A percentile compares a stretch with the other conserved stretches of the same genome.
Evolutionary conservation across 2,888 invertebrate genomes (phyloP).

Genomic region (Petrolisthes cinctipes): DNA sequence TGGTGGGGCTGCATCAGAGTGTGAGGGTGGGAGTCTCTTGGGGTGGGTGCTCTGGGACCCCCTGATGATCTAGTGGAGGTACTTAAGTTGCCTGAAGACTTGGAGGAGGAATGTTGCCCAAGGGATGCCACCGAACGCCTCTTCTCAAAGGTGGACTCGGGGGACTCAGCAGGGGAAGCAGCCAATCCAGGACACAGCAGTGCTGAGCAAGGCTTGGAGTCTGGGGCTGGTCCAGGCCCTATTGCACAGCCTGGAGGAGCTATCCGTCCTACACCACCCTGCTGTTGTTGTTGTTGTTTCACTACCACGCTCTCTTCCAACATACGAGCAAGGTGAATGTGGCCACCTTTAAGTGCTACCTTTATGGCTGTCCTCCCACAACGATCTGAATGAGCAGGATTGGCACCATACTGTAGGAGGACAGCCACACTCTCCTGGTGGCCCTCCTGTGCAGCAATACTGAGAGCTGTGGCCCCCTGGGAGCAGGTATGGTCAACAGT

Average conservation of each 20-base stretch:
- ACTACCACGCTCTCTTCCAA: conserved; percentile 68
- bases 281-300: conserved; percentile 53
- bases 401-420: conserved; percentile 71
- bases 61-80: conserved; percentile 68
- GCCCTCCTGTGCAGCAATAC: conserved; percentile 96
- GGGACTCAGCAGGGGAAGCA: conserved; percentile 67
- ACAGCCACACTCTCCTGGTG: conserved; percentile 90
- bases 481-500: conserved; percentile 88
- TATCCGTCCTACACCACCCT: conserved; percentile 28
- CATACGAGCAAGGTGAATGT: conserved; percentile 69
- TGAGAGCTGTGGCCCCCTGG: conserved; percentile 88
- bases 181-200: conserved; percentile 66
- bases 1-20: conserved; percentile 51
- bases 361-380: conserved; percentile 69
- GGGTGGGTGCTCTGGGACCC: conserved; percentile 51
- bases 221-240: conserved; percentile 67
- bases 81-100: conserved; percentile 70
- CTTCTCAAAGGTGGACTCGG: conserved; percentile 70
- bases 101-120: conserved; percentile 69
- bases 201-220: conserved; percentile 68
- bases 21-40: conserved; percentile 36
- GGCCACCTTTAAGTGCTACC: conserved; percentile 72
- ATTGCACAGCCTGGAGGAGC: conserved; percentile 55
- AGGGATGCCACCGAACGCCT: conserved; percentile 70
- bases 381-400: conserved; percentile 70